These are phyloP conservation scores for Tetrax tetrax DNA, from an alignment of 2,113 vertebrate species.

Conservation along the genomic window DNA sequence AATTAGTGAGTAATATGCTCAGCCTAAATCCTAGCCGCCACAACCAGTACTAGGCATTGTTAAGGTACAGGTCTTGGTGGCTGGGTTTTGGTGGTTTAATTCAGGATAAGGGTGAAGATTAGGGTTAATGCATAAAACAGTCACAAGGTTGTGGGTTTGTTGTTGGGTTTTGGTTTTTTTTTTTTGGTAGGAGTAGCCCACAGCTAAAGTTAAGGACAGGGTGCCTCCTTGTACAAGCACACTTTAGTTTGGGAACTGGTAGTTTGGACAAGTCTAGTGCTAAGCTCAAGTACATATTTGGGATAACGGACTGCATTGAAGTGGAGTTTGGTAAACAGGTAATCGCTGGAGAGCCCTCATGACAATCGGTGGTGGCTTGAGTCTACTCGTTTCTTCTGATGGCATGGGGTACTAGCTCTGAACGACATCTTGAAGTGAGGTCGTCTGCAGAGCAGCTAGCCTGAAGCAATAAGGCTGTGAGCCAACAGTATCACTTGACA, in stretches of 20 bases:
- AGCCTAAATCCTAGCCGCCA: background rate
- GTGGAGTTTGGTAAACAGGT: background rate
- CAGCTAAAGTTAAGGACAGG: background rate
- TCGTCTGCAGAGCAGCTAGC: background rate
- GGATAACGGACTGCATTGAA: background rate
- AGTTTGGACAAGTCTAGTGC: background rate
- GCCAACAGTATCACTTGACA: background rate
- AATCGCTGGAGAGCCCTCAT: background rate
- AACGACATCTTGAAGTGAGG: background rate
- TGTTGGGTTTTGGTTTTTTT: background rate
- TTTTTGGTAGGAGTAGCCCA: background rate
- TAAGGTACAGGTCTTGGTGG: background rate
- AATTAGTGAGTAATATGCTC: background rate
- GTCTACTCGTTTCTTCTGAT: background rate
- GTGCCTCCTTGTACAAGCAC: fast-evolving
- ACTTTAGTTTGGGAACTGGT: background rate
- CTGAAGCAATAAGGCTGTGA: background rate
- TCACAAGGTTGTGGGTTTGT: background rate
- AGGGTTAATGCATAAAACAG: background rate
- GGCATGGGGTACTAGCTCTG: background rate
- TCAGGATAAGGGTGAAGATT: background rate
- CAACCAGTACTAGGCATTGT: too few relatives aligned
- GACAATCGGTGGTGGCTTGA: background rate
- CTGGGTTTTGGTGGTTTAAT: background rate
- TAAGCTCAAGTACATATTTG: background rate